A percentile compares a stretch with the other conserved stretches of the same genome.
phyloP scores from a whole-genome alignment of 1,140 invertebrate species.

The Laupala kohalensis region DNA sequence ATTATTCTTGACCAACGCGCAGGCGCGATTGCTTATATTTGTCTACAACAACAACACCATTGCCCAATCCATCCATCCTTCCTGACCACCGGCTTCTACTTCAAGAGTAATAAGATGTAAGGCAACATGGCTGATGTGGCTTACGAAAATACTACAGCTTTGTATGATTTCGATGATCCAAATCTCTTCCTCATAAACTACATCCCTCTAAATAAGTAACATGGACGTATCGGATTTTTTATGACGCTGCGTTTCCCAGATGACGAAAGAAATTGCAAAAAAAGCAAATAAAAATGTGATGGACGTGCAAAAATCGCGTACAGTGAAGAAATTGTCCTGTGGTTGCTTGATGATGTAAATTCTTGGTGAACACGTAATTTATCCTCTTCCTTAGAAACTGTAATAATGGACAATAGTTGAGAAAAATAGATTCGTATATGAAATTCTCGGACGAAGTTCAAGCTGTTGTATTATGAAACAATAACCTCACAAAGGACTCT shows the following conservation, averaged over 20 bases:
- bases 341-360: background rate
- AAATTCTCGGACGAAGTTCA: too few relatives aligned
- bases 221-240: background rate
- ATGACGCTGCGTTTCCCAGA: background rate
- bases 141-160: background rate
- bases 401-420: too few relatives aligned
- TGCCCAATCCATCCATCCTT: background rate
- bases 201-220: background rate
- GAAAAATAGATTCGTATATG: too few relatives aligned
- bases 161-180: background rate
- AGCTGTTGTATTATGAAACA: too few relatives aligned
- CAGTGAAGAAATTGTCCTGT: background rate
- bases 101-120: background rate
- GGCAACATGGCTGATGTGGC: background rate
- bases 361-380: too few relatives aligned
- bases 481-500: too few relatives aligned
- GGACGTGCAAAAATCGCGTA: background rate
- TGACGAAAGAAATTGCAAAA: background rate
- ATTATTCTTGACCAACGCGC: background rate
- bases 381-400: too few relatives aligned
- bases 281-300: background rate
- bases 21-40: background rate
- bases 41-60: background rate
- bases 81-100: background rate
- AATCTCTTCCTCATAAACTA: background rate